Evolutionary conservation across 1,140 invertebrate species (phyloP).

Genomic region (Araneus ventricosus): DNA sequence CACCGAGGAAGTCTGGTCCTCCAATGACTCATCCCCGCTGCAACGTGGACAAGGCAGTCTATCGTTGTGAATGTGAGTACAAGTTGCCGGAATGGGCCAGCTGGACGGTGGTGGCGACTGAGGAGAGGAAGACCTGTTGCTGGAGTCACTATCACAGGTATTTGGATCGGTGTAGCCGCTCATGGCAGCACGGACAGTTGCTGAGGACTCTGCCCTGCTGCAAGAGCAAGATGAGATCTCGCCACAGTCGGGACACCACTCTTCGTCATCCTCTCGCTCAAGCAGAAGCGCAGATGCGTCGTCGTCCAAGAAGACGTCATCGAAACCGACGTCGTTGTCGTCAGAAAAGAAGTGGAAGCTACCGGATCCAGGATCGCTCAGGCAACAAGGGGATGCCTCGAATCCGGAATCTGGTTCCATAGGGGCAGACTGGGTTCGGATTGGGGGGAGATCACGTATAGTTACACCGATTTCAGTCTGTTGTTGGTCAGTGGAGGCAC

Average conservation of each 20-base stretch:
- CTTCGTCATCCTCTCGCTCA: background rate
- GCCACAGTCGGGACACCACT: background rate
- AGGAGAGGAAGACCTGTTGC: background rate
- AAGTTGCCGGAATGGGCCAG: background rate
- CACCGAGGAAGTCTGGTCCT: background rate
- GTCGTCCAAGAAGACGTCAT: background rate
- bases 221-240: background rate
- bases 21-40: too few relatives aligned
- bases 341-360: background rate
- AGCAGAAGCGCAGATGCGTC: too few relatives aligned
- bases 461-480: background rate
- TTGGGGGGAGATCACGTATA: background rate
- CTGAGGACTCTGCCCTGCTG: background rate
- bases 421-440: background rate
- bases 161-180: background rate
- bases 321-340: background rate
- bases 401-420: background rate
- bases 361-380: background rate
- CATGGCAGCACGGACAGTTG: background rate
- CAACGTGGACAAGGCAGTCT: background rate
- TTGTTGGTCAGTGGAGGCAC: background rate
- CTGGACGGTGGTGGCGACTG: slow-evolving; percentile 34
- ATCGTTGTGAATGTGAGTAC: background rate
- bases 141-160: slow-evolving; percentile 45
- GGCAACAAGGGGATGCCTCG: background rate